These are phyloP conservation scores for Amorpha juglandis DNA, from an alignment of 2,888 invertebrate genomes.

Conservation along the genomic window DNA sequence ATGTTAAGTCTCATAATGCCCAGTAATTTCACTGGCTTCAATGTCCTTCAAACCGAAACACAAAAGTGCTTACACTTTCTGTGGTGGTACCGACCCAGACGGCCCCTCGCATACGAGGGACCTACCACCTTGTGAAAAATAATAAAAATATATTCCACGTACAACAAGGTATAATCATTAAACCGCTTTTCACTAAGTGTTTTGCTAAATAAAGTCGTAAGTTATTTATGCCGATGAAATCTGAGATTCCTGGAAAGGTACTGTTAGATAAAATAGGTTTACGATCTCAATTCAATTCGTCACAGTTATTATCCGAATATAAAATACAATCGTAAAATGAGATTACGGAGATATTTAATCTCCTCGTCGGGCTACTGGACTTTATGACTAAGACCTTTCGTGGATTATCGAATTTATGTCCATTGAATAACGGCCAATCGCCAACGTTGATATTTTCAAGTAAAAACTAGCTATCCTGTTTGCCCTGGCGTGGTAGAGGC, in stretches of 20 bases:
- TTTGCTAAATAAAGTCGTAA: not conserved
- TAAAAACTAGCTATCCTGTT: too few species aligned
- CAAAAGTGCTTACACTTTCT: too few species aligned
- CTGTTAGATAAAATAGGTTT: conserved; percentile 14
- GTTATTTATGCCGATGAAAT: conserved; percentile 4
- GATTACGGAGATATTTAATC: conserved; percentile 16
- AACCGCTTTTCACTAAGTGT: not conserved
- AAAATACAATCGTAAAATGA: conserved; percentile 13
- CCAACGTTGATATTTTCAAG: not conserved
- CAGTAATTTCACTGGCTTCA: too few species aligned
- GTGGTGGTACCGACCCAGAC: too few species aligned
- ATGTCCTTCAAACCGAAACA: too few species aligned
- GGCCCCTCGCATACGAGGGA: too few species aligned
- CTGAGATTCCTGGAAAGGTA: conserved; percentile 7
- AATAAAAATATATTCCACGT: too few species aligned
- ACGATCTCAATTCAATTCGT: conserved; percentile 22
- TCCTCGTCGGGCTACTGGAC: not conserved
- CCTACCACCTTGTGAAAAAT: too few species aligned
- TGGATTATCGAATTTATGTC: not conserved
- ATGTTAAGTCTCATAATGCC: too few species aligned
- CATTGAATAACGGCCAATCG: not conserved
- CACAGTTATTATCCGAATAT: conserved; percentile 19
- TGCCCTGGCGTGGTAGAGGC: too few species aligned
- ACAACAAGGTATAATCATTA: not conserved
- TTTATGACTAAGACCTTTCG: not conserved